Percentiles rank a stretch among this genome's conserved stretches.
Evolutionary conservation across 64 coral and sea anemone genomes (phyloP).

Genomic region (Stichodactyla mertensii): DNA sequence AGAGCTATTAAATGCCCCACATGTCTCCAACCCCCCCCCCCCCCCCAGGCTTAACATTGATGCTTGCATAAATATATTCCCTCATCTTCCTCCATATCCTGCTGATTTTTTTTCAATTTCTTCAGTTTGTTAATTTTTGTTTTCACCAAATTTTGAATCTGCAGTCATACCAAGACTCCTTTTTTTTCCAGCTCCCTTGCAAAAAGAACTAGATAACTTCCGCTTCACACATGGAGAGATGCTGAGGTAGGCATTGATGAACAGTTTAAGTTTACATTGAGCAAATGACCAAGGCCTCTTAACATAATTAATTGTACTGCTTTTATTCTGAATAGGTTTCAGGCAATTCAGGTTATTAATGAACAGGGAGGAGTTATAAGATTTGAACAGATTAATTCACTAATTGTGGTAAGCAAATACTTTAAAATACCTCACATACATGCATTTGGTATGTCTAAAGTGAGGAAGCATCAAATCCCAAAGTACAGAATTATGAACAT

Average conservation of each 20-base stretch:
- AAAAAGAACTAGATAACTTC: conserved; percentile 54
- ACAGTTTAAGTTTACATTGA: not conserved
- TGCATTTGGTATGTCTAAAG: not conserved
- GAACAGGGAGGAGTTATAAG: conserved; percentile 51
- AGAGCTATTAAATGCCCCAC: too few species aligned
- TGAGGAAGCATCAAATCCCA: too few species aligned
- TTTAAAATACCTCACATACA: not conserved
- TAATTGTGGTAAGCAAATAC: conserved; percentile 70
- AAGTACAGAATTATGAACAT: not conserved
- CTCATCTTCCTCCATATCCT: too few species aligned
- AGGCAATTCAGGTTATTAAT: conserved; percentile 59
- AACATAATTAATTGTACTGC: not conserved
- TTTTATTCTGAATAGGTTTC: conserved; percentile 37
- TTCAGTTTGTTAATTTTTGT: too few species aligned
- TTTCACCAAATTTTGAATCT: too few species aligned
- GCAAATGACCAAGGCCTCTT: too few species aligned
- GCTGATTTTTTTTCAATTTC: too few species aligned
- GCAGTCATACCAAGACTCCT: not conserved
- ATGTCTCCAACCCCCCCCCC: too few species aligned
- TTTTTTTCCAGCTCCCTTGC: not conserved
- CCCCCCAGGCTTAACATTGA: too few species aligned
- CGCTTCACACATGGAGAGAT: conserved; percentile 78
- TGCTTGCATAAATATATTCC: too few species aligned
- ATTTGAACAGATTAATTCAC: conserved; percentile 48
- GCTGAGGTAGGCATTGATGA: conserved; percentile 41